Evolutionary conservation across 2,113 vertebrate species (phyloP).

Genomic region (Nannospalax galili): DNA sequence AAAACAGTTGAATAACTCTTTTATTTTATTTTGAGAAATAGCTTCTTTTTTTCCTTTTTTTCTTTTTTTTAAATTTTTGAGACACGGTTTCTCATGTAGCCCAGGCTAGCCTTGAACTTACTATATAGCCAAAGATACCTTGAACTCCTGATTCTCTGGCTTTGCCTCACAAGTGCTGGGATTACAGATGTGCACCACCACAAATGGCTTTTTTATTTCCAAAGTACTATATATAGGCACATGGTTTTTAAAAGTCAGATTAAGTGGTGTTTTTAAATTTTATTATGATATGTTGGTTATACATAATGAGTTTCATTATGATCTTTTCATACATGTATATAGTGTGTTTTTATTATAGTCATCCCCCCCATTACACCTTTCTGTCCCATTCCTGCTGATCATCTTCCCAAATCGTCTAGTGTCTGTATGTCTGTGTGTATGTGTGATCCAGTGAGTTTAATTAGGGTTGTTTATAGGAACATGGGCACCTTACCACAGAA

Average conservation of each 20-base stretch:
- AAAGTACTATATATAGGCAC: not conserved
- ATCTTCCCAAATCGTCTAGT: not conserved
- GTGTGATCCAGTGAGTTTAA: not conserved
- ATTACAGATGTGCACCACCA: not conserved
- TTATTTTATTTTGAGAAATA: not conserved
- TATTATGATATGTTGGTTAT: too few relatives aligned
- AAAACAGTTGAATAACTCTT: not conserved
- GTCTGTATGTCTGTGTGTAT: not conserved
- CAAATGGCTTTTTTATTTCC: not conserved
- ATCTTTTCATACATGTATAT: not conserved
- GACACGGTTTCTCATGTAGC: not conserved
- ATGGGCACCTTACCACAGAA: not conserved
- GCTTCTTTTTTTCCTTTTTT: not conserved
- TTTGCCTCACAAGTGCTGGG: not conserved
- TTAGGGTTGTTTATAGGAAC: not conserved
- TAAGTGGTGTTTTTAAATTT: too few relatives aligned
- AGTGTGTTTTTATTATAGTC: not conserved
- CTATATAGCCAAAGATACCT: too few relatives aligned
- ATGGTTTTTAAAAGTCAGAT: slow-evolving; percentile 1
- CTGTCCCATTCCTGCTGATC: not conserved
- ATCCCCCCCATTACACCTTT: not conserved
- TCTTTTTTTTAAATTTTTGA: too few relatives aligned
- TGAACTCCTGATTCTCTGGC: not conserved
- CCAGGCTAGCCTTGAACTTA: too few relatives aligned
- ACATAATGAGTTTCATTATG: not conserved